Evolutionary conservation across 1,140 invertebrate genomes (phyloP).

Genomic region (Adoxophyes honmai): DNA sequence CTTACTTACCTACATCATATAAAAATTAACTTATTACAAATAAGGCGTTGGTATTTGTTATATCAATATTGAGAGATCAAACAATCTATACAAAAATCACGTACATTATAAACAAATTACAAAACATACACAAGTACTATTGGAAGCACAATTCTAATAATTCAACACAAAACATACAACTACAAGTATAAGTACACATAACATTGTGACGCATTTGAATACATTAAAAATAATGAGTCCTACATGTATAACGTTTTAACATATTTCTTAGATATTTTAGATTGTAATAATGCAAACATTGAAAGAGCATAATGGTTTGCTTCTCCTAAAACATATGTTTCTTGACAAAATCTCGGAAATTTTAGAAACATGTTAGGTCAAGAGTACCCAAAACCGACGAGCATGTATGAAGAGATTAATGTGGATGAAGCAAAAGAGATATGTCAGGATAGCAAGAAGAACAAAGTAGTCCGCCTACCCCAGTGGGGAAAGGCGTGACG

Average conservation of each 20-base stretch:
- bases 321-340: background rate
- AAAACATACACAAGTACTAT: background rate
- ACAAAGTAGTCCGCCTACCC: no score
- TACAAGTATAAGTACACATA: constrained; percentile 7
- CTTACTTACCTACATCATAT: no score
- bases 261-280: background rate
- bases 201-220: constrained; percentile 14
- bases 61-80: constrained; percentile 5
- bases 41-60: constrained; percentile 1
- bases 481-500: no score
- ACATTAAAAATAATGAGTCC: constrained; percentile 13
- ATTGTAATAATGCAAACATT: no score
- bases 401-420: no score
- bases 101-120: background rate
- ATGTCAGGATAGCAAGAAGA: no score
- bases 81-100: background rate
- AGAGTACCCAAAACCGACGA: no score
- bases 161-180: background rate
- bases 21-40: background rate
- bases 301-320: no score
- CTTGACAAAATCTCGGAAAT: no score
- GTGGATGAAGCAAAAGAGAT: no score
- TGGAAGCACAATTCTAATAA: constrained; percentile 7
- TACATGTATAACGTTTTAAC: constrained; percentile 1
- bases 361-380: no score